Conservation (phyloP, 2,113 vertebrate genomes). For the Stictonetta naevosa region DNA sequence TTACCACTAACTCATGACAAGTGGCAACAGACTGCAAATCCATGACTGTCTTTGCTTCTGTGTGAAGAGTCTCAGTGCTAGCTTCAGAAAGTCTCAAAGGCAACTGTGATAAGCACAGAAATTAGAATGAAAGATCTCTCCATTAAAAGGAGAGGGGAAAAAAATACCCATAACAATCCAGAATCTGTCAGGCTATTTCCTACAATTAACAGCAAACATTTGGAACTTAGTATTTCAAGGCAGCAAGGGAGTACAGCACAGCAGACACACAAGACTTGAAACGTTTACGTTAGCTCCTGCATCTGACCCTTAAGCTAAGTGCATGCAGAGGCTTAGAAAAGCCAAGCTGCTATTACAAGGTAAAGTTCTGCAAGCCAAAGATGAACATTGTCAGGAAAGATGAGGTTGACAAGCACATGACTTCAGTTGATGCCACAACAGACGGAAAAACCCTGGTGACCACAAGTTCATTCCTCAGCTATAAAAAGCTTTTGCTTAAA, state of each 20-base stretch:
- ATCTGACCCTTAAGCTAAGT: background rate
- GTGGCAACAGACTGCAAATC: background rate
- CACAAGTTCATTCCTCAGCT: background rate
- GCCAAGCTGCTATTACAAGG: background rate
- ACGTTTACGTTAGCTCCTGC: background rate
- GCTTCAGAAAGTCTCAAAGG: conserved; percentile 39
- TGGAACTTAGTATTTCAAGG: background rate
- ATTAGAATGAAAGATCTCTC: background rate
- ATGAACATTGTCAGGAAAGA: background rate
- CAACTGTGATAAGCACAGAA: background rate
- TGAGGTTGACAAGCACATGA: background rate
- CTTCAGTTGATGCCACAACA: background rate
- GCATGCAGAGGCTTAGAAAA: background rate
- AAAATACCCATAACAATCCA: background rate
- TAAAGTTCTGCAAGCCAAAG: background rate
- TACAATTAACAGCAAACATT: conserved; percentile 4
- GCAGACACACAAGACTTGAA: background rate
- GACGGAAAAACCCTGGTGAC: background rate
- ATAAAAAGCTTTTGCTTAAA: background rate
- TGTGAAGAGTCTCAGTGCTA: conserved; percentile 2
- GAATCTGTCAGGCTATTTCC: background rate
- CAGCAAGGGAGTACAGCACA: background rate
- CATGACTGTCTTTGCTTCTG: background rate
- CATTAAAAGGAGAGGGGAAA: background rate
- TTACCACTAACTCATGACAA: background rate